phyloP scores from a whole-genome alignment of 2,888 invertebrate species.

The Philaethria dido region DNA sequence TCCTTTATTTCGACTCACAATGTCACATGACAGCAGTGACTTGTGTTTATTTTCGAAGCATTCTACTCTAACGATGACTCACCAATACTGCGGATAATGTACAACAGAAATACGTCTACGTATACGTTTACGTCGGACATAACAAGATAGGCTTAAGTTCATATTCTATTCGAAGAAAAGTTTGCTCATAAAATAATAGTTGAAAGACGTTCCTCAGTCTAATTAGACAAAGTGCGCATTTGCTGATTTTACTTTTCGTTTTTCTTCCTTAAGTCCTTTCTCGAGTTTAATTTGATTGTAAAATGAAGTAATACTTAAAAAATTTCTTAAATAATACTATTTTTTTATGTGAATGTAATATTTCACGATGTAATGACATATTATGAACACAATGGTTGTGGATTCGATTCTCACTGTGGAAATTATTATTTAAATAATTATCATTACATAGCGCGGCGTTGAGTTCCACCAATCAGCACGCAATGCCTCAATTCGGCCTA shows the following conservation, averaged over 20 bases:
- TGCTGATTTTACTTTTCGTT: neutral
- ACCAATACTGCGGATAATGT: neutral
- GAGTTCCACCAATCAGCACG: too few species aligned
- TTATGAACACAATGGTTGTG: too few species aligned
- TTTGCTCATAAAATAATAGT: neutral
- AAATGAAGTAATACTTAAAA: too few species aligned
- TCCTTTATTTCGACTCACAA: neutral
- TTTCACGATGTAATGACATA: too few species aligned
- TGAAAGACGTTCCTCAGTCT: neutral
- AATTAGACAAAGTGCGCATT: neutral
- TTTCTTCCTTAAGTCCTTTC: neutral
- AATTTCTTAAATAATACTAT: too few species aligned
- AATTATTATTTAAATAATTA: too few species aligned
- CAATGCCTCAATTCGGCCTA: too few species aligned
- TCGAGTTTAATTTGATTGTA: neutral
- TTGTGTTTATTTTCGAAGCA: constrained; percentile 3
- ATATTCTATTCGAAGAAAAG: neutral
- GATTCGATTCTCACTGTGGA: too few species aligned
- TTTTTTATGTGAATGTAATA: too few species aligned
- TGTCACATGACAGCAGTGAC: constrained; percentile 10
- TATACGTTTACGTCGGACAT: too few species aligned
- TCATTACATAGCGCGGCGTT: too few species aligned
- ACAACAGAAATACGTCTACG: constrained; percentile 2
- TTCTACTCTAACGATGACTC: neutral
- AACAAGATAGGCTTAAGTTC: neutral